These are phyloP conservation scores for Brachionichthys hirsutus DNA, from an alignment of 2,113 vertebrate species.

Conservation along the genomic window DNA sequence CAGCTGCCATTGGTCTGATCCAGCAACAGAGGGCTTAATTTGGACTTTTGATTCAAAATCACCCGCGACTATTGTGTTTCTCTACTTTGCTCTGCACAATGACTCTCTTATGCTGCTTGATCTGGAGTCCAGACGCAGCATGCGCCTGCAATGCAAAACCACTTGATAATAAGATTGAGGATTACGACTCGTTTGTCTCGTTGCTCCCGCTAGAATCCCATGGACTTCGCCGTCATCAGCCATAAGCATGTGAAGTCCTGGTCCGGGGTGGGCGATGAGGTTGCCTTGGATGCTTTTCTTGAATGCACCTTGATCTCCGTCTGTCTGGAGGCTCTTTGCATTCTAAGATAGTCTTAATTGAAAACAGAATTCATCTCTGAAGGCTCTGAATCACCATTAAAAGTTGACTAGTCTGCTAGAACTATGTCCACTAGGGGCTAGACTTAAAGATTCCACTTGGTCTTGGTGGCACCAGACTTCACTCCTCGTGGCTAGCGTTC, in stretches of 20 bases:
- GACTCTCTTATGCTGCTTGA: constrained; percentile 44
- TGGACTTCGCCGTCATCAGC: constrained; percentile 30
- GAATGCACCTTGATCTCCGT: constrained; percentile 55
- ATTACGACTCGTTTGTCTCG: constrained; percentile 46
- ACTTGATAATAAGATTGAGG: constrained; percentile 56
- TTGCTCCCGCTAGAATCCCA: constrained; percentile 26
- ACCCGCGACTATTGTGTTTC: constrained; percentile 23
- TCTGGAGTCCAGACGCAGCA: constrained; percentile 60
- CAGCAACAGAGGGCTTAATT: neutral
- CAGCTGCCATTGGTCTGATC: constrained; percentile 2
- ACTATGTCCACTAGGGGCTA: no score
- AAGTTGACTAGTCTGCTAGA: no score
- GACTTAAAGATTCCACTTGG: constrained; percentile 11
- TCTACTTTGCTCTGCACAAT: constrained; percentile 39
- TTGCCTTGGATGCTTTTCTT: constrained; percentile 41
- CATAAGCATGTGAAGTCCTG: constrained; percentile 38
- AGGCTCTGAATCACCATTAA: no score
- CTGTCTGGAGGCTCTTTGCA: no score
- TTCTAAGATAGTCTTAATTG: constrained; percentile 67
- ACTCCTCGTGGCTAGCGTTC: constrained; percentile 44
- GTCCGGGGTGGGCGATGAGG: constrained; percentile 11
- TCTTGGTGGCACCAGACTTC: constrained; percentile 24
- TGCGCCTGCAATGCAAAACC: constrained; percentile 55
- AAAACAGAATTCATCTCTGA: constrained; percentile 61
- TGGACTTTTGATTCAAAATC: constrained; percentile 15